Conservation (phyloP, 2,113 vertebrate genomes). For the Bothrops jararaca region DNA sequence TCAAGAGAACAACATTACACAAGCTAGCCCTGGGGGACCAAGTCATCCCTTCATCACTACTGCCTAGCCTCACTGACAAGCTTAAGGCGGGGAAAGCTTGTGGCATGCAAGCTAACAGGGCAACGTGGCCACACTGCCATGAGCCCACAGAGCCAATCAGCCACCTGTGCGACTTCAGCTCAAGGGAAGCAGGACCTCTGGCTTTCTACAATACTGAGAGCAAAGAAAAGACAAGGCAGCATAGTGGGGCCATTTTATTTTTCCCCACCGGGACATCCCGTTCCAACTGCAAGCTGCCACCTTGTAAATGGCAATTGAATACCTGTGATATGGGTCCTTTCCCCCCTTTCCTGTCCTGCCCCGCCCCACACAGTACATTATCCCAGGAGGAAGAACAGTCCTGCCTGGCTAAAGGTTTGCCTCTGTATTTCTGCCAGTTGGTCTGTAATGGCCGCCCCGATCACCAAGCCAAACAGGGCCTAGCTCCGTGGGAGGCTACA, state of each 20-base stretch:
- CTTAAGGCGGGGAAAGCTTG: slow-evolving; percentile 1
- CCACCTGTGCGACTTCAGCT: neutral
- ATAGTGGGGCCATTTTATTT: neutral
- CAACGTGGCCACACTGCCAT: neutral
- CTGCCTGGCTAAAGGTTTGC: slow-evolving; percentile 49
- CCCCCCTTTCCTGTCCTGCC: slow-evolving; percentile 24
- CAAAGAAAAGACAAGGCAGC: neutral
- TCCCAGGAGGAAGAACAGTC: slow-evolving; percentile 31
- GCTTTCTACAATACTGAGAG: slow-evolving; percentile 11
- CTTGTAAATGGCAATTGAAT: neutral
- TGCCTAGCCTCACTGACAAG: neutral
- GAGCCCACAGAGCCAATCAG: slow-evolving; percentile 3
- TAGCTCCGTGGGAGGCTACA: slow-evolving; percentile 94
- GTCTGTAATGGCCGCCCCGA: slow-evolving; percentile 9
- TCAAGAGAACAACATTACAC: slow-evolving; percentile 14
- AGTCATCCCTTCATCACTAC: neutral
- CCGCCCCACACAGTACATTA: neutral
- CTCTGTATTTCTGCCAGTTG: slow-evolving; percentile 37
- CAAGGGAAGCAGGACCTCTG: slow-evolving; percentile 12
- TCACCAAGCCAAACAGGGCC: neutral
- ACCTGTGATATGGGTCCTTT: slow-evolving; percentile 2
- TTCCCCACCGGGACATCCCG: slow-evolving; percentile 13
- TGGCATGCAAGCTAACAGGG: slow-evolving; percentile 1
- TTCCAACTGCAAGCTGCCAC: slow-evolving; percentile 14
- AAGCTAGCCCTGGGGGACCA: neutral